Evolutionary conservation across 2,888 invertebrate species (phyloP), one percentile per base, ranked within the genome.

Genomic region (Chalcosyrphus nemorum): DNA sequence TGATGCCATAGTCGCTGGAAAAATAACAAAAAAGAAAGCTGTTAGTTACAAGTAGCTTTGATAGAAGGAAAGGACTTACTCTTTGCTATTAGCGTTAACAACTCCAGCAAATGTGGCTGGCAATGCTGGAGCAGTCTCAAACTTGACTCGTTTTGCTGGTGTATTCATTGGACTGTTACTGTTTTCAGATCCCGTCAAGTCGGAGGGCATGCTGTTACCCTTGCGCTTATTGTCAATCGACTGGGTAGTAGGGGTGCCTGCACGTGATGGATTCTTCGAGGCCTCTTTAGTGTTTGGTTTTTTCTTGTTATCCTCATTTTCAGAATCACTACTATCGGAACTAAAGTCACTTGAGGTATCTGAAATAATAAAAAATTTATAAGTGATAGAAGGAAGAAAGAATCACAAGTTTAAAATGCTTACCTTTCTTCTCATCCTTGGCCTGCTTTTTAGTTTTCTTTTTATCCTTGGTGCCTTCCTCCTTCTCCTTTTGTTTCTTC

Each of bases 1-100:
- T 97, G 38, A 98, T 97, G 61, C 97, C 97, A 89, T 96, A 96
- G 88, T 97, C 96, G 89, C 96, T 96, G 89, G 43, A 92, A 92
- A 38, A 38, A 4, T 13, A 5, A 84, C 81, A 63, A 47, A 71
- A n/a, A 59, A 65, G 19, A 17, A 66, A 24, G 15, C 13, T 43
- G 61, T 4, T 0, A 17, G 15, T 11, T 11, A 0, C 11, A 35
- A 24, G 11, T 29, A 9, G 32, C 24, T 7, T 4, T 29, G 6
- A 13, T 4, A 3, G 6, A 17, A 24, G 9, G 9, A 0, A 17
- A 70, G 89, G 11, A 81, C 90, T 87, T 86, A 91, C 91, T 92
- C 91, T 70, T 89, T 91, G 87, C 88, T 92, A 76, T 88, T 90
- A 19, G 86, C 86, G 59, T 88, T 91, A 0, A 90, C 89, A 4